Base-by-base conservation (phyloP, 2,888 invertebrate species). In the Trachelus troglodyta region DNA sequence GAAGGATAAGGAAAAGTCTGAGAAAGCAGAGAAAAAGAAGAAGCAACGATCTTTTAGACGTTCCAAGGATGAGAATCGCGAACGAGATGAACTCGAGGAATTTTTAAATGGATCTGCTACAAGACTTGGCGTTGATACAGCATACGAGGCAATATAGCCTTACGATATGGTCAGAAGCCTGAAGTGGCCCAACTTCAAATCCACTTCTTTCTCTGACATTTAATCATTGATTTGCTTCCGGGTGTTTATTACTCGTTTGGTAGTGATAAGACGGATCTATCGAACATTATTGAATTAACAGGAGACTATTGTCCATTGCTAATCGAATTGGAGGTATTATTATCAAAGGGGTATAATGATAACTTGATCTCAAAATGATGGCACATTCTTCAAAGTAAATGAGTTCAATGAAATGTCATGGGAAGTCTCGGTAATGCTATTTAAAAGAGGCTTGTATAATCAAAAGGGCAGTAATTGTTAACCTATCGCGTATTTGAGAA, bases 111-210 rank as follows among this genome's bases (percentile, higher is more conserved):
- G 93, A 80, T 88, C 93, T 82, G 82, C 93, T 84, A 89, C 93
- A 91, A 87, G 94, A 90, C 90, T 93, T 84, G 87, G 89, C 90
- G 89, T 93, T 90, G 92, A 94, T 81, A 92, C 92, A 73, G 93
- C 94, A 73, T 94, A 94, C 85, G 94, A 94, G 89, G 94, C 94
- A 83, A 93, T 94, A 88, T 94, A 93, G 87, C 89, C 85, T 82
- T 81, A 84, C 84, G 81, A 71, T 69, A 75, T 78, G 76, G 78
- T 78, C 71, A 69, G 75, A 34, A 76, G 75, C 56, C 73, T 76
- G 74, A 74, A 71, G 71, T 71, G 71, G 71, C 71, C 34, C 9
- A 34, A 34, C 33, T 71, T 71, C 71, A 34, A 12, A 71, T 71
- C 71, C 34, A 34, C 71, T 71, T 34, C 34, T 33, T 71, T 71